Percentiles rank a stretch among this genome's conserved stretches.
phyloP scores from a whole-genome alignment of 1,140 invertebrate species.

The Drosophila truncata region DNA sequence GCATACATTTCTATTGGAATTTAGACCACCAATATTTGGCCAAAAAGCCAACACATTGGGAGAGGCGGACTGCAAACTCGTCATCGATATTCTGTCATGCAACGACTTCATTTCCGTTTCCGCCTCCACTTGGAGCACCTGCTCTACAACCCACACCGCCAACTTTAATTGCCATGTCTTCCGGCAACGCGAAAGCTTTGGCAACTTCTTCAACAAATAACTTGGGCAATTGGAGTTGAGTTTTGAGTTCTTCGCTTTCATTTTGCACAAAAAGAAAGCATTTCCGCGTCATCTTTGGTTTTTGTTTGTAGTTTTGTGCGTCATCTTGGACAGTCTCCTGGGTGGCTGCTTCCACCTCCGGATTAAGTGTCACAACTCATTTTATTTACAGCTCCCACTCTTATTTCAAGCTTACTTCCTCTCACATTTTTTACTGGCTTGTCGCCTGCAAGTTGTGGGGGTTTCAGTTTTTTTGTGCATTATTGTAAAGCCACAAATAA shows the following conservation, averaged over 20 bases:
- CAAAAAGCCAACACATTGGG: background rate
- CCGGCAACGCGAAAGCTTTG: constrained; percentile 16
- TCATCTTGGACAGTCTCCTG: constrained; percentile 7
- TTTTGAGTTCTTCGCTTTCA: background rate
- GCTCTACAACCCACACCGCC: background rate
- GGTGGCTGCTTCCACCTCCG: background rate
- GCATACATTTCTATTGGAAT: background rate
- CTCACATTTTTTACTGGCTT: background rate
- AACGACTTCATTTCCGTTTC: constrained; percentile 28
- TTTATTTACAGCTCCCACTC: background rate
- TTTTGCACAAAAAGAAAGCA: background rate
- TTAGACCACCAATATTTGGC: background rate
- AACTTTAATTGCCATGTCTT: constrained; percentile 51
- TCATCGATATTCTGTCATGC: constrained; percentile 6
- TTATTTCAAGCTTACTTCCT: background rate
- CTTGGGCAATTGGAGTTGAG: background rate
- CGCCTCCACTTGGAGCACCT: constrained; percentile 16
- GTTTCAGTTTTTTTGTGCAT: background rate
- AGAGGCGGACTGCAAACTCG: background rate
- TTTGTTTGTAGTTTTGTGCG: background rate
- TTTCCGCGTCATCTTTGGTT: constrained; percentile 1
- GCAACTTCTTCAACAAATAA: background rate
- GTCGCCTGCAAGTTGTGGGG: background rate
- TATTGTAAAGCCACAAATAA: no score
- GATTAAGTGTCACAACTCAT: background rate